phyloP scores from a whole-genome alignment of 2,113 vertebrate species.

The Lepus europaeus region DNA sequence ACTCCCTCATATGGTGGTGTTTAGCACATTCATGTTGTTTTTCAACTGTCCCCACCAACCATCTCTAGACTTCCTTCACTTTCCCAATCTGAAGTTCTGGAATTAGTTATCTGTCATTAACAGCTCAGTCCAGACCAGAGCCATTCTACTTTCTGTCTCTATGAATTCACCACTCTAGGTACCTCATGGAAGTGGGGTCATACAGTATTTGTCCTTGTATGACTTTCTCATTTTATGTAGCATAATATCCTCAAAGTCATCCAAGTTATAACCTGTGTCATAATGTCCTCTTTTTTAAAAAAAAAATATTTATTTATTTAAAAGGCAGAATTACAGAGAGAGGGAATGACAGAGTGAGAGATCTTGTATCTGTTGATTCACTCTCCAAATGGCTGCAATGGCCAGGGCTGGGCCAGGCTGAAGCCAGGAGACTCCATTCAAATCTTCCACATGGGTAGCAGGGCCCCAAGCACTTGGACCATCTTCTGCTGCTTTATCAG shows the following conservation, averaged over 20 bases:
- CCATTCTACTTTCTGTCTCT: background rate
- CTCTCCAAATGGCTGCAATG: too few relatives aligned
- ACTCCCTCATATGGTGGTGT: background rate
- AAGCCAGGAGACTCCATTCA: too few relatives aligned
- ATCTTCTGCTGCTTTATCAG: too few relatives aligned
- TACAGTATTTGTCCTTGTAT: background rate
- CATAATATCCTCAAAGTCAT: background rate
- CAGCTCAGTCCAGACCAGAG: background rate
- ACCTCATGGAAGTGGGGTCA: background rate
- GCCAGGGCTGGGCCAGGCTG: too few relatives aligned
- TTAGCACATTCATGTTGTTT: too few relatives aligned
- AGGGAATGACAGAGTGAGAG: too few relatives aligned
- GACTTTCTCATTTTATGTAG: background rate
- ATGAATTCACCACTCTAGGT: background rate
- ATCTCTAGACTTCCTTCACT: background rate
- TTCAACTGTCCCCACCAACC: accelerated
- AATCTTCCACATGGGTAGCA: too few relatives aligned
- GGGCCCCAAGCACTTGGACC: too few relatives aligned
- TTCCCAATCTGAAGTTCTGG: background rate
- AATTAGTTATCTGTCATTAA: background rate
- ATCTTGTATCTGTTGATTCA: too few relatives aligned
- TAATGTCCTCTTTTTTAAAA: background rate
- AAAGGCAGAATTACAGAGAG: too few relatives aligned
- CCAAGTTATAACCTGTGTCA: background rate
- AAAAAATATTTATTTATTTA: too few relatives aligned